Evolutionary conservation across 2,888 invertebrate species (phyloP).

Genomic region (Parnassius apollo): DNA sequence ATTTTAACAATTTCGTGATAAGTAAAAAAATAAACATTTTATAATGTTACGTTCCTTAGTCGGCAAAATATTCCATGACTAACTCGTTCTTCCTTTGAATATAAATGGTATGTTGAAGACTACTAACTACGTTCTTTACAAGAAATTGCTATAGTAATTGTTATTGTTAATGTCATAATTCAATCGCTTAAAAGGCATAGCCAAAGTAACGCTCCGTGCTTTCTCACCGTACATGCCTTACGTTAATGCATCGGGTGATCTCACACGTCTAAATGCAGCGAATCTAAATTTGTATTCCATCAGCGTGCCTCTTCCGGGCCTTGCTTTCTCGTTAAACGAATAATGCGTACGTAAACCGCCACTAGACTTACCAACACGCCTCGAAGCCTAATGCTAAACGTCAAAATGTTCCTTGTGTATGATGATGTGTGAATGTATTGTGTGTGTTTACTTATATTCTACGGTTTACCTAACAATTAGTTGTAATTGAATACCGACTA

Average conservation of each 20-base stretch:
- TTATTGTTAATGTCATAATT: slow-evolving; percentile 19
- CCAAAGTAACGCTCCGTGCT: slow-evolving; percentile 29
- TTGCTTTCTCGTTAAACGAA: slow-evolving; percentile 70
- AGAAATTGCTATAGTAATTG: slow-evolving; percentile 6
- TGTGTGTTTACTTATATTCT: slow-evolving; percentile 49
- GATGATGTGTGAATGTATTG: not conserved
- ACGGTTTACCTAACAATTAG: slow-evolving; percentile 58
- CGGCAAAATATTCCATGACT: slow-evolving; percentile 5
- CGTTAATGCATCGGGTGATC: slow-evolving; percentile 63
- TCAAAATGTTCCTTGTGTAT: slow-evolving; percentile 40
- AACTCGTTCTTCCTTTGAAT: slow-evolving; percentile 10
- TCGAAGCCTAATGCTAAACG: slow-evolving; percentile 50
- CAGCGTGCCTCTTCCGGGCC: slow-evolving; percentile 64
- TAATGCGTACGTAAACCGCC: slow-evolving; percentile 69
- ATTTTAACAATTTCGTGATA: too few species aligned
- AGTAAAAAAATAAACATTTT: too few species aligned
- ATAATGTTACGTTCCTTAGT: too few species aligned
- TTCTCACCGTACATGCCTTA: slow-evolving; percentile 33
- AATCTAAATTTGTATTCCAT: slow-evolving; percentile 69
- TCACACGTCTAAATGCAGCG: slow-evolving; percentile 72
- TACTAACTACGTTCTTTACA: not conserved
- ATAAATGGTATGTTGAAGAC: slow-evolving; percentile 3
- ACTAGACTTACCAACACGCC: slow-evolving; percentile 66
- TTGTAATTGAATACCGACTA: slow-evolving; percentile 43
- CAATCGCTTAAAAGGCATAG: slow-evolving; percentile 19